phyloP scores from a whole-genome alignment of 2,888 invertebrate species.

The Cephus nigrinus region DNA sequence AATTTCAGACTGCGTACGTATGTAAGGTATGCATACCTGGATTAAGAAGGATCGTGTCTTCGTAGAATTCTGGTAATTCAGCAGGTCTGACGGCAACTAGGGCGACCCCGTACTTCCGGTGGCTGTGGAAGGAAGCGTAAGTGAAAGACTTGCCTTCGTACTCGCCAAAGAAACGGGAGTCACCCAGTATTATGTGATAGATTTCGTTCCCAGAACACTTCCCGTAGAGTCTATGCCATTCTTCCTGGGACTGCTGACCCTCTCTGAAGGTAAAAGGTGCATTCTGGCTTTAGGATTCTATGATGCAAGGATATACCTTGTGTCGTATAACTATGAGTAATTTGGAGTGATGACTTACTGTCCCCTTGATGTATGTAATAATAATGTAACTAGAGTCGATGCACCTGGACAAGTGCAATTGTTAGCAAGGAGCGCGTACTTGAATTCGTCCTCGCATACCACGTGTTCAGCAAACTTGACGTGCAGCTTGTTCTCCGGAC shows the following conservation, averaged over 20 bases:
- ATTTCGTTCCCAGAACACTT: constrained; percentile 99
- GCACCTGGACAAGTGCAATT: constrained; percentile 99
- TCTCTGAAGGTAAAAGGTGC: constrained; percentile 73
- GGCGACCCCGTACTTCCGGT: constrained; percentile 98
- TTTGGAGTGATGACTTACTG: constrained; percentile 78
- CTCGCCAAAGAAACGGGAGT: constrained; percentile 97
- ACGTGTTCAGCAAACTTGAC: constrained; percentile 99
- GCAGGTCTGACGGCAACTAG: constrained; percentile 95
- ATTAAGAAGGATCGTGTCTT: constrained; percentile 94
- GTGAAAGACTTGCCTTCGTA: constrained; percentile 99
- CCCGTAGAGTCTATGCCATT: constrained; percentile 98
- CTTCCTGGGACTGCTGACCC: constrained; percentile 94
- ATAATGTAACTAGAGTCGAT: constrained; percentile 93
- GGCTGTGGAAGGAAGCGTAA: constrained; percentile 99
- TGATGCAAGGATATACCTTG: too few relatives aligned
- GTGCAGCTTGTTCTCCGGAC: constrained; percentile 98
- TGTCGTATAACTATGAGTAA: too few relatives aligned
- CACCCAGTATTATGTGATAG: constrained; percentile 94
- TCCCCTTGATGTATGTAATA: constrained; percentile 96
- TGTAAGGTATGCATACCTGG: constrained; percentile 68
- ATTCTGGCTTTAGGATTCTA: too few relatives aligned
- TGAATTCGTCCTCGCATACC: constrained; percentile 99
- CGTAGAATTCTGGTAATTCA: constrained; percentile 93
- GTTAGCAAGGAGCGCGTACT: constrained; percentile 96
- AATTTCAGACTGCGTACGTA: neutral